Base-by-base conservation (phyloP, 2,888 invertebrate genomes). In the Criorhina ranunculi region DNA sequence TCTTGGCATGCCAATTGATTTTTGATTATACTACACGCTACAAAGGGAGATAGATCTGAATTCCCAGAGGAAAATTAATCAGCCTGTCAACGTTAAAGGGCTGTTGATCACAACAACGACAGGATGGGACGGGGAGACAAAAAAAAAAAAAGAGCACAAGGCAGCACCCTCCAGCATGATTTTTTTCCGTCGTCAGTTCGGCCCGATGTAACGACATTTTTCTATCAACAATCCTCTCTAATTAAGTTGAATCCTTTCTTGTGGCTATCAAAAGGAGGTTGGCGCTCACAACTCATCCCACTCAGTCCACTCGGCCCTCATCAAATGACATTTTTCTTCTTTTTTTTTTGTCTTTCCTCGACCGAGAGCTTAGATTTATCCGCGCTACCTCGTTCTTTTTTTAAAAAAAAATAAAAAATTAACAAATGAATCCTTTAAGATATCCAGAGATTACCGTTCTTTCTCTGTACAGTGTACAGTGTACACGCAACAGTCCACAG, bases 191-290 rank as follows among this genome's bases (percentile, higher is more conserved):
- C 66, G 75, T 80, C 80, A 80, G 75, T 60, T 80, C 60, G 59
- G 64, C 70, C 80, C 80, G 35, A 80, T 85, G 80, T 85, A 85
- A 85, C 76, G 85, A 85, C 85, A 80, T 79, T 85, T 85, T 85
- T 80, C 76, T 75, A 78, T 85, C 85, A 85, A 85, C 85, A 85
- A 72, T 80, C 70, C 75, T 85, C 75, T 76, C 80, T 85, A 85
- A 85, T 85, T 85, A 85, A 66, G 85, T 79, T 70, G 85, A 85
- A 85, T 80, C 85, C 85, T 85, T 85, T 85, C 83, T 85, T 85
- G 85, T 85, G 85, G 85, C 85, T 80, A 85, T 80, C 80, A 79
- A 62, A 53, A 76, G 60, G 44, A 80, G 69, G 40, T 64, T 42
- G 62, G 24, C 29, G 35, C 12, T 19, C 53, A 33, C 15, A 49